A percentile compares a stretch with the other conserved stretches of the same genome.
These are phyloP conservation scores for Mythimna vitellina DNA, from an alignment of 2,888 invertebrate species.

Conservation along the genomic window DNA sequence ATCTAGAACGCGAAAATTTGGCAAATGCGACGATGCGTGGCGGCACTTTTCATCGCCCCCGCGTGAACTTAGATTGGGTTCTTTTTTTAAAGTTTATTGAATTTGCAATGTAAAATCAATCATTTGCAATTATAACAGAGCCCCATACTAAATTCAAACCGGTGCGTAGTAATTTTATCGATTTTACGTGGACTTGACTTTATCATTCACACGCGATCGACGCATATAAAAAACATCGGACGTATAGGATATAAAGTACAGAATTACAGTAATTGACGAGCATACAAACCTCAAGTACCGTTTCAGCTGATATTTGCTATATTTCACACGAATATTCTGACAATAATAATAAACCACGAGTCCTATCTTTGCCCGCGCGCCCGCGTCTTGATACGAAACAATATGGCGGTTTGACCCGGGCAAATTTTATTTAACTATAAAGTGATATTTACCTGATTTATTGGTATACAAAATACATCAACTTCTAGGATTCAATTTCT, in stretches of 20 bases:
- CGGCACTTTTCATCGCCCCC: slow-evolving; percentile 42
- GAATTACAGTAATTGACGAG: neutral
- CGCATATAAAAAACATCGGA: slow-evolving; percentile 28
- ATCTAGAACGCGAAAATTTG: slow-evolving; percentile 42
- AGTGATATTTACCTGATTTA: slow-evolving; percentile 47
- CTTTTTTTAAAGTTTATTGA: neutral
- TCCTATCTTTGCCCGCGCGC: slow-evolving; percentile 48
- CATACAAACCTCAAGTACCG: neutral
- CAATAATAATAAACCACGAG: slow-evolving; percentile 31
- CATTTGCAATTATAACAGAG: neutral
- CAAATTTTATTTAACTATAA: neutral
- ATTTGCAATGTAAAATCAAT: neutral
- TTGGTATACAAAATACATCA: neutral
- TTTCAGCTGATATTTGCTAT: neutral
- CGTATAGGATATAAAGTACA: neutral
- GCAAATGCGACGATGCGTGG: slow-evolving; percentile 55
- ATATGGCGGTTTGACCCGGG: slow-evolving; percentile 67
- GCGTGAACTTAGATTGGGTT: slow-evolving; percentile 41
- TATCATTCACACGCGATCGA: slow-evolving; percentile 10
- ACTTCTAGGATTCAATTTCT: slow-evolving; percentile 1
- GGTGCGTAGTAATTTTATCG: slow-evolving; percentile 21
- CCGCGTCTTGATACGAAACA: slow-evolving; percentile 58
- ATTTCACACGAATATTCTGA: slow-evolving; percentile 1
- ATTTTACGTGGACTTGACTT: slow-evolving; percentile 26
- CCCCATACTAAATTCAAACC: neutral